These are phyloP conservation scores for Ceriagrion tenellum DNA, from an alignment of 2,888 invertebrate genomes.

Conservation along the genomic window DNA sequence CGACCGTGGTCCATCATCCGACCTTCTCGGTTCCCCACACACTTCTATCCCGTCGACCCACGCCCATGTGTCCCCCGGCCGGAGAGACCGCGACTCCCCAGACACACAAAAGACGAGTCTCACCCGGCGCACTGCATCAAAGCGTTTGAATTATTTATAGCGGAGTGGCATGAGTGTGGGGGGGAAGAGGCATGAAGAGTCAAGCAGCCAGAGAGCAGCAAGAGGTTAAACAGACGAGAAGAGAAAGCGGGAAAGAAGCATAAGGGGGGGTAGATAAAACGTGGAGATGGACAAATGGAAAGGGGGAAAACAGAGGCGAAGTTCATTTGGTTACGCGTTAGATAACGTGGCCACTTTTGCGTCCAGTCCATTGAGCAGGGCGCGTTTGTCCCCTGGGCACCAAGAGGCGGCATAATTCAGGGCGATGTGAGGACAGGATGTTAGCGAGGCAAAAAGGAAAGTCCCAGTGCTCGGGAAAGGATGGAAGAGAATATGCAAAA, in stretches of 20 bases:
- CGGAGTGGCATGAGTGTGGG: not conserved
- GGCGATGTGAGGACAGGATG: not conserved
- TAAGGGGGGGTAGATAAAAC: not conserved
- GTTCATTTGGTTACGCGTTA: slow-evolving; percentile 16
- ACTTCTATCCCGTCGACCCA: not conserved
- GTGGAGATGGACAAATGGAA: not conserved
- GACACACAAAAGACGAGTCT: slow-evolving; percentile 20
- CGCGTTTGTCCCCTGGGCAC: not conserved
- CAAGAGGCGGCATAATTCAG: slow-evolving; percentile 15
- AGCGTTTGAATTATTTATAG: slow-evolving; percentile 4
- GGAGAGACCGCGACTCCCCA: not conserved
- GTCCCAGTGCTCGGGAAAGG: no score
- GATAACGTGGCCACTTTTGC: slow-evolving; percentile 47
- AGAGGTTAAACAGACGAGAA: not conserved
- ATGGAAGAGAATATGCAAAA: not conserved
- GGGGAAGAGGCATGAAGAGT: not conserved
- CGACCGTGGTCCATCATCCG: not conserved
- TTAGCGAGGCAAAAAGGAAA: not conserved
- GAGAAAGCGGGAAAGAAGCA: not conserved
- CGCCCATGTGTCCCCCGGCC: not conserved
- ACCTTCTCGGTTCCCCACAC: not conserved
- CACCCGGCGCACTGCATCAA: slow-evolving; percentile 5
- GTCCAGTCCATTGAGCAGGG: not conserved
- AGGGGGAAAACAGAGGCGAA: not conserved
- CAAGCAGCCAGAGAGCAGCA: not conserved